Conservation (phyloP, 2,113 vertebrate genomes). For the Copsychus sechellarum region DNA sequence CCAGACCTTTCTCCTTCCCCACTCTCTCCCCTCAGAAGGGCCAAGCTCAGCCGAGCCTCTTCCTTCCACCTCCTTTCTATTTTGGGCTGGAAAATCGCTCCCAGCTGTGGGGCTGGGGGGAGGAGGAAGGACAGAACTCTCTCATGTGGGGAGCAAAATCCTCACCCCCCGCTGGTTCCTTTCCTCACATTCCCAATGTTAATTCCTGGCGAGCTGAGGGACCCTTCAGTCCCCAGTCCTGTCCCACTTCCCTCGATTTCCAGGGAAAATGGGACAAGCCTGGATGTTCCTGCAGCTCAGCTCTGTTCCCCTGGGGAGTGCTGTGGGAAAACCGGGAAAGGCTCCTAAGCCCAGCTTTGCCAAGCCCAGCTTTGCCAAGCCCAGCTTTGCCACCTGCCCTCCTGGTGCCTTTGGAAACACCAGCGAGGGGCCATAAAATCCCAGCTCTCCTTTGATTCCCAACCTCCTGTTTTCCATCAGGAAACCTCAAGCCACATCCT, state of each 20-base stretch:
- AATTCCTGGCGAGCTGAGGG: not conserved
- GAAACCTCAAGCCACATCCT: slow-evolving; percentile 53
- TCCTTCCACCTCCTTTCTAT: slow-evolving; percentile 3
- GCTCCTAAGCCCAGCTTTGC: no score
- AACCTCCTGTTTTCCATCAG: not conserved
- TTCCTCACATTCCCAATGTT: not conserved
- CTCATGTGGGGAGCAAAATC: not conserved
- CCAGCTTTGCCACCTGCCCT: not conserved
- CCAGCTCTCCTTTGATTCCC: not conserved
- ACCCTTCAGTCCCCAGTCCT: not conserved
- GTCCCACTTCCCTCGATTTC: not conserved
- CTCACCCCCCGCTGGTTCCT: not conserved
- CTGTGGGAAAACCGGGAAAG: not conserved
- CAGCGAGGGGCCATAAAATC: not conserved
- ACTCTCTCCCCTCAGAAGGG: not conserved
- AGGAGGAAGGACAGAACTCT: not conserved
- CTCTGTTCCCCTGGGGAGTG: not conserved
- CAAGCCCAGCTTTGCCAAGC: no score
- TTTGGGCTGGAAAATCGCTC: slow-evolving; percentile 5
- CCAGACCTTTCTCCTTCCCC: not conserved
- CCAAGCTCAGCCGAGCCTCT: not conserved
- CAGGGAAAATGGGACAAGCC: not conserved
- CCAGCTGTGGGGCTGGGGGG: not conserved
- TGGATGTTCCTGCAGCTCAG: not conserved
- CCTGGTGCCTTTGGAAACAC: not conserved